Evolutionary conservation across 2,797 vertebrate genomes (phyloP).

Genomic region (Chromis chromis): DNA sequence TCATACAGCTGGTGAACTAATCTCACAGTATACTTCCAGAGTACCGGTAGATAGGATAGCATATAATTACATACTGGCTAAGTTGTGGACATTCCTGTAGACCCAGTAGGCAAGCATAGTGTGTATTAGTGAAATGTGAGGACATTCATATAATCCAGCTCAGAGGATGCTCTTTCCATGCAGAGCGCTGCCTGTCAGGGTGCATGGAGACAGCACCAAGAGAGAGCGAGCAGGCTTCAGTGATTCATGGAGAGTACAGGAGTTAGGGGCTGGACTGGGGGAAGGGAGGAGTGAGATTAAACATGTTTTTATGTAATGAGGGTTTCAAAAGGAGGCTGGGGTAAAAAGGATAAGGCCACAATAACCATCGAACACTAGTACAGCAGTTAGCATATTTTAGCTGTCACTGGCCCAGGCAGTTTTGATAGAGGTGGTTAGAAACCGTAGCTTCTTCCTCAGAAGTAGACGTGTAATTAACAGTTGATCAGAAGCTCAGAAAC

Average conservation of each 20-base stretch:
- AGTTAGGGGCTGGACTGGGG: conserved; percentile 59
- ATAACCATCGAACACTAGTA: conserved; percentile 20
- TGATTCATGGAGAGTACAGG: conserved; percentile 65
- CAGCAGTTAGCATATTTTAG: conserved; percentile 21
- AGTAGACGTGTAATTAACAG: neutral
- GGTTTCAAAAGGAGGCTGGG: conserved; percentile 62
- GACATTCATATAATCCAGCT: conserved; percentile 76
- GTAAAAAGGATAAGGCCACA: conserved; percentile 49
- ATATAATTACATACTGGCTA: conserved; percentile 78
- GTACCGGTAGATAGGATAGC: conserved; percentile 64
- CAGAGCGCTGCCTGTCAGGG: conserved; percentile 30
- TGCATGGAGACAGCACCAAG: conserved; percentile 54
- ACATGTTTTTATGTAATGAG: conserved; percentile 81
- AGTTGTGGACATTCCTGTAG: conserved; percentile 71
- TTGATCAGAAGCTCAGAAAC: conserved; percentile 6
- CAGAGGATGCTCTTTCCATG: conserved; percentile 70
- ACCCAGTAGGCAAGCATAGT: conserved; percentile 52
- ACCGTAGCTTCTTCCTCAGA: neutral
- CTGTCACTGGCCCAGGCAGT: neutral
- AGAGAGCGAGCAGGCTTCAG: conserved; percentile 26
- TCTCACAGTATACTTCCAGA: conserved; percentile 75
- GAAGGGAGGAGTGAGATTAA: conserved; percentile 72
- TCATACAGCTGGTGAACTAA: conserved; percentile 77
- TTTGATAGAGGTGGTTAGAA: conserved; percentile 4
- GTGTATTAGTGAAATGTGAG: conserved; percentile 74